Evolutionary conservation across 2,797 vertebrate genomes (phyloP).

Genomic region (Manis pentadactyla): DNA sequence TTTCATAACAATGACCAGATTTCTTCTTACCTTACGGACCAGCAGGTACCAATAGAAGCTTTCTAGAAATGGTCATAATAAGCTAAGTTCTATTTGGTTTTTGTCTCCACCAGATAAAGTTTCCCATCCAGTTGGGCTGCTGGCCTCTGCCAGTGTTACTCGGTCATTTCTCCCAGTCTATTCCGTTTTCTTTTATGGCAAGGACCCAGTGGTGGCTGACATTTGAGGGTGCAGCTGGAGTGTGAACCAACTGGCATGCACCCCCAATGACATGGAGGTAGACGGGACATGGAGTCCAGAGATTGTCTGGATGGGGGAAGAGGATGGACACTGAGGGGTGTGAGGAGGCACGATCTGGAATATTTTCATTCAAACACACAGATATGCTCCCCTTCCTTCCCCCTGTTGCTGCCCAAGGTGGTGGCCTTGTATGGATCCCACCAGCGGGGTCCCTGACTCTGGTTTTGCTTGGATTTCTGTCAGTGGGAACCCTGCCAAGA

Average conservation of each 20-base stretch:
- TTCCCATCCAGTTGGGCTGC: neutral
- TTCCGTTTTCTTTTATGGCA: neutral
- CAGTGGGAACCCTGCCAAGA: neutral
- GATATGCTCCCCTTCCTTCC: rapidly evolving
- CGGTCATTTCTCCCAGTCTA: neutral
- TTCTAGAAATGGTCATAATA: too few species aligned
- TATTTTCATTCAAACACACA: neutral
- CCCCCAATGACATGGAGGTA: rapidly evolving
- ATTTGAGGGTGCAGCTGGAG: too few species aligned
- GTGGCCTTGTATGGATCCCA: neutral
- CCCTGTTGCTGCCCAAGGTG: rapidly evolving
- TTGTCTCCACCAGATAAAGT: neutral
- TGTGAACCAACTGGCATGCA: neutral
- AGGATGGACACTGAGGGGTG: too few species aligned
- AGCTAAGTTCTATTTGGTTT: rapidly evolving
- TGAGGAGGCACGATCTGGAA: rapidly evolving
- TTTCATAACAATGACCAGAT: neutral
- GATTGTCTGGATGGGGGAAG: neutral
- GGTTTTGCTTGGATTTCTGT: neutral
- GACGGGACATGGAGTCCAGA: neutral
- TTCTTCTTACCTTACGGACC: neutral
- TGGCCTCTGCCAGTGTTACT: neutral
- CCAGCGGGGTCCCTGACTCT: rapidly evolving
- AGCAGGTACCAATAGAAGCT: neutral
- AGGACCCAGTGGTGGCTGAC: neutral